These are phyloP conservation scores for Hyperopisus bebe DNA, from an alignment of 2,113 vertebrate genomes.

Conservation along the genomic window DNA sequence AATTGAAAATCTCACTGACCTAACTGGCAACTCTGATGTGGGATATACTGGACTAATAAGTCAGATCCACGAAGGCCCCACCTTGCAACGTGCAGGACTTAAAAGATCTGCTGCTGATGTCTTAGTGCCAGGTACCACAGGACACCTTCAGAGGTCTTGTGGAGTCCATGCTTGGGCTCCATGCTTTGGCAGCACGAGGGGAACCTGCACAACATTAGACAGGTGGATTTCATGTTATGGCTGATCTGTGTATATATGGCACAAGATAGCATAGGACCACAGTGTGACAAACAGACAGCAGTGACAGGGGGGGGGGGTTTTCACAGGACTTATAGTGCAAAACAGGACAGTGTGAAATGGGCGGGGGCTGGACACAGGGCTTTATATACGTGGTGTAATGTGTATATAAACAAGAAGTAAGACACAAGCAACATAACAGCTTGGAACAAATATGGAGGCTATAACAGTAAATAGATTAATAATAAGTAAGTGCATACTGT, in stretches of 20 bases:
- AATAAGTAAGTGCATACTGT: no score
- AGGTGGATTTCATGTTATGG: background rate
- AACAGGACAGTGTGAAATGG: background rate
- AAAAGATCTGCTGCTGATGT: background rate
- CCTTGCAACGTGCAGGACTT: background rate
- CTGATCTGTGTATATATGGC: background rate
- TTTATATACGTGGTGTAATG: background rate
- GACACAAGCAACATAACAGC: no score
- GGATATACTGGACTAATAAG: background rate
- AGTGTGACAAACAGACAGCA: background rate
- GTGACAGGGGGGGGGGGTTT: background rate
- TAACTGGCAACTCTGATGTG: background rate
- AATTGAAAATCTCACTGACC: background rate
- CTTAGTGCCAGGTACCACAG: background rate
- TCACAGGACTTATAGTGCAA: background rate
- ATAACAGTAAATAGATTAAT: background rate
- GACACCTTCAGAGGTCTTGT: background rate
- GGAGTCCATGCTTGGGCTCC: background rate
- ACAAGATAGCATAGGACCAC: background rate
- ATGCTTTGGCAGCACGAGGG: no score
- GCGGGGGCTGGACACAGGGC: background rate
- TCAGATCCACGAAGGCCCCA: background rate
- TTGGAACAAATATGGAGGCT: background rate
- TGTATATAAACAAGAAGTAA: background rate
- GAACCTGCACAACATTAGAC: background rate